Evolutionary conservation across 1,140 invertebrate genomes (phyloP).

Genomic region (Aplysia californica): DNA sequence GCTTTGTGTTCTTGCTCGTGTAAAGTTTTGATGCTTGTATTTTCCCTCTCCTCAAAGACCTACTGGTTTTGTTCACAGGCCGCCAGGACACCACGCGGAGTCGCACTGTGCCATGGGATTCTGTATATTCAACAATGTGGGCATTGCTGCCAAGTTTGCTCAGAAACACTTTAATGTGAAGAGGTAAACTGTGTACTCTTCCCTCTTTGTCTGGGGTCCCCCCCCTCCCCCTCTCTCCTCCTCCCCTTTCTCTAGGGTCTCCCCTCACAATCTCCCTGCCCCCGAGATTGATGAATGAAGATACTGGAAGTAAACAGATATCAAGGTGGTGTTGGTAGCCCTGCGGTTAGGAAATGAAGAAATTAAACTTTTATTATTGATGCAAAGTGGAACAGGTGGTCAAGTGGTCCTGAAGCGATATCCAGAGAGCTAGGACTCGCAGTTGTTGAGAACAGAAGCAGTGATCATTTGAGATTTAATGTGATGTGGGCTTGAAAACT

Average conservation of each 20-base stretch:
- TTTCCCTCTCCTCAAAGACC: neutral
- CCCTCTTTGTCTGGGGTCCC: neutral
- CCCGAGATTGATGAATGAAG: neutral
- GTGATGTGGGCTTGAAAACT: too few species aligned
- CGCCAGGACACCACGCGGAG: constrained; percentile 98
- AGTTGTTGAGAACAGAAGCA: too few species aligned
- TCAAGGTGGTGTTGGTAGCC: neutral
- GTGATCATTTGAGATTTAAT: too few species aligned
- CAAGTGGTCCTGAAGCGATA: too few species aligned
- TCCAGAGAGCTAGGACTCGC: too few species aligned
- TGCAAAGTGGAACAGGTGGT: too few species aligned
- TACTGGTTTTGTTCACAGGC: constrained; percentile 74
- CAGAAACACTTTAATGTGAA: constrained; percentile 49
- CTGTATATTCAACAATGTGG: constrained; percentile 98
- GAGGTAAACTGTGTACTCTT: constrained; percentile 34
- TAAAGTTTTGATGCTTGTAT: neutral
- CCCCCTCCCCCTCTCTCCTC: neutral
- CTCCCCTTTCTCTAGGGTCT: neutral
- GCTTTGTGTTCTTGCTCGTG: too few species aligned
- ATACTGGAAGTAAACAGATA: neutral
- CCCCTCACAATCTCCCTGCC: neutral
- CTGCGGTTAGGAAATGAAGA: too few species aligned
- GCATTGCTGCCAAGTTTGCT: constrained; percentile 86
- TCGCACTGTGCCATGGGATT: constrained; percentile 88
- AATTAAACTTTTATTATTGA: too few species aligned